Evolutionary conservation across 2,113 vertebrate genomes (phyloP).

Genomic region (Orientallactaga bullata): DNA sequence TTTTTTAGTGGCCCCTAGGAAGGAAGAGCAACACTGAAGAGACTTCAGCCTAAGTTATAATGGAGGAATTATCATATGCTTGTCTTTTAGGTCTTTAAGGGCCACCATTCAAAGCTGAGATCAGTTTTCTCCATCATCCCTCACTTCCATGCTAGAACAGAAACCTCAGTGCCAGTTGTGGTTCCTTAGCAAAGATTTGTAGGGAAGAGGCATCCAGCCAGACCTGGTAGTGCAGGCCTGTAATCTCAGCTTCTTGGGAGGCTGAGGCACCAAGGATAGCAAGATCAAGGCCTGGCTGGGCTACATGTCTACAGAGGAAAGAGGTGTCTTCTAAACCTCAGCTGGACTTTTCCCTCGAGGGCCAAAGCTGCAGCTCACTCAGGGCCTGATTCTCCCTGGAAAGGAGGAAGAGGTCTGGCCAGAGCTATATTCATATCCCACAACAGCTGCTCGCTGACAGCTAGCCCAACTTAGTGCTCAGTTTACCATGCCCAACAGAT

Average conservation of each 20-base stretch:
- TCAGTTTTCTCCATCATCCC: neutral
- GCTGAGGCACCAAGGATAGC: neutral
- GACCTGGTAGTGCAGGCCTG: neutral
- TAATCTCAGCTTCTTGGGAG: neutral
- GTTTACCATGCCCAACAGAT: neutral
- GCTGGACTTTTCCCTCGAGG: neutral
- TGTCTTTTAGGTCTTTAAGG: neutral
- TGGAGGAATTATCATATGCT: neutral
- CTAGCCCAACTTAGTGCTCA: neutral
- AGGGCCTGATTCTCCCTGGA: neutral
- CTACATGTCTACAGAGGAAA: neutral
- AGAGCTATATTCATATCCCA: neutral
- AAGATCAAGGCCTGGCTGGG: neutral
- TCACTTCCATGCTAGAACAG: neutral
- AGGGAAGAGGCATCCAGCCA: neutral
- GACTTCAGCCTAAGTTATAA: neutral
- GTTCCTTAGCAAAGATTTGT: constrained; percentile 22
- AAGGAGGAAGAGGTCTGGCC: neutral
- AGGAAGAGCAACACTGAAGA: neutral
- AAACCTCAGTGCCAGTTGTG: neutral
- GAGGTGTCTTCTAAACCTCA: constrained; percentile 15
- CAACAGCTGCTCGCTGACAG: neutral
- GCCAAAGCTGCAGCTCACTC: neutral
- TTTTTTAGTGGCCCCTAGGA: neutral
- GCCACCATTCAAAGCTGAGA: constrained; percentile 14